A percentile compares a stretch with the other conserved stretches of the same genome.
phyloP scores from a whole-genome alignment of 2,888 invertebrate species.

The Cosmopolites sordidus region DNA sequence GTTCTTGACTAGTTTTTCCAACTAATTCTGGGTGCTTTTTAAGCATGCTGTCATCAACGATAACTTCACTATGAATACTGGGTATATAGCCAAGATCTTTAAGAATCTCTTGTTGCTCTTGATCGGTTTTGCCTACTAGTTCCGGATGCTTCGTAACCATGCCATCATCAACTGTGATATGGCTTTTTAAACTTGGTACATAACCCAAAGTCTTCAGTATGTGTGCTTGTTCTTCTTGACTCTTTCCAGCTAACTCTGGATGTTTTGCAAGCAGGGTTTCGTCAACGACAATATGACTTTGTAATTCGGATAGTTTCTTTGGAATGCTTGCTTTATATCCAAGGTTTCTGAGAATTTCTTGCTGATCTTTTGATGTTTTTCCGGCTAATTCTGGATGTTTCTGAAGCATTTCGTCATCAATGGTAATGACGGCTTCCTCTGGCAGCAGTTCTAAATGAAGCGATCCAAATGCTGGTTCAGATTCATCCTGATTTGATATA shows the following conservation, averaged over 20 bases:
- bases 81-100: neutral
- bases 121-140: neutral
- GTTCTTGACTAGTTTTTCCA: neutral
- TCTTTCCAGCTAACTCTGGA: slow-evolving; percentile 5
- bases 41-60: neutral
- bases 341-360: slow-evolving; percentile 2
- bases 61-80: neutral
- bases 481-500: neutral
- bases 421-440: neutral
- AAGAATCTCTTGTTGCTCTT: neutral
- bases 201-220: neutral
- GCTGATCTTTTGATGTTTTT: neutral
- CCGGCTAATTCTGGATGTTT: slow-evolving; percentile 8
- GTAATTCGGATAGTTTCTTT: neutral
- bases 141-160: slow-evolving; percentile 5
- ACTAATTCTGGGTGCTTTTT: slow-evolving; percentile 8
- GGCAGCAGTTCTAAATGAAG: neutral
- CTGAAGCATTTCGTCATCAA: neutral
- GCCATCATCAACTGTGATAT: neutral
- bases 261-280: slow-evolving; percentile 1
- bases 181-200: neutral
- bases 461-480: neutral
- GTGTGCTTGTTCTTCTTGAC: neutral
- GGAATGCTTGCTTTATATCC: slow-evolving; percentile 3
- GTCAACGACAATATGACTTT: neutral